These are phyloP conservation scores for Strix aluco DNA, from an alignment of 2,113 vertebrate species.

Conservation along the genomic window DNA sequence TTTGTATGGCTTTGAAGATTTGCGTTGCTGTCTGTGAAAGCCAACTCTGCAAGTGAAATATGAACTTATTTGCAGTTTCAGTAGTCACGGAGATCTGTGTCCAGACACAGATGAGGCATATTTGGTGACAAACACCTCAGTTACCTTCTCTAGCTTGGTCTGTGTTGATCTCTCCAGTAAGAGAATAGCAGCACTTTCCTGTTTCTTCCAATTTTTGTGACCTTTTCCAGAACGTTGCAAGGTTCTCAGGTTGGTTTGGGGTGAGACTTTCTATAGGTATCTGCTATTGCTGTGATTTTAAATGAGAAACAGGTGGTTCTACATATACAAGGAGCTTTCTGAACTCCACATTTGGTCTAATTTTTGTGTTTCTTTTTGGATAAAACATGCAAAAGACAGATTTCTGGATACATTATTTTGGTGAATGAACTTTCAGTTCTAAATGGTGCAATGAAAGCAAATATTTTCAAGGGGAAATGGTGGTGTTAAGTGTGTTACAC, in stretches of 20 bases:
- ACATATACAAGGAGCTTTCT: not conserved
- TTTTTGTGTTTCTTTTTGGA: not conserved
- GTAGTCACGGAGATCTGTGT: slow-evolving; percentile 65
- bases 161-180: not conserved
- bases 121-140: slow-evolving; percentile 40
- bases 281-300: not conserved
- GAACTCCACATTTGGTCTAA: not conserved
- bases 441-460: not conserved
- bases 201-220: not conserved
- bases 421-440: not conserved
- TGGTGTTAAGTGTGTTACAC: not conserved
- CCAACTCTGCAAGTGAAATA: slow-evolving; percentile 27
- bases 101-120: slow-evolving; percentile 52
- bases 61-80: slow-evolving; percentile 69
- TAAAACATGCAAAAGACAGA: not conserved
- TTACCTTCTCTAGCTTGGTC: not conserved
- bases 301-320: not conserved
- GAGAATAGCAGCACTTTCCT: not conserved
- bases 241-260: not conserved
- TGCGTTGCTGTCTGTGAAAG: not conserved
- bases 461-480: not conserved
- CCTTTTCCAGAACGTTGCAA: not conserved
- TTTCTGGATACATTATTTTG: not conserved
- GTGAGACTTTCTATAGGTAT: not conserved
- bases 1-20: not conserved